A percentile compares a stretch with the other conserved stretches of the same genome.
Conservation (phyloP, 2,797 vertebrate species). For the Cephalopachus bancanus region DNA sequence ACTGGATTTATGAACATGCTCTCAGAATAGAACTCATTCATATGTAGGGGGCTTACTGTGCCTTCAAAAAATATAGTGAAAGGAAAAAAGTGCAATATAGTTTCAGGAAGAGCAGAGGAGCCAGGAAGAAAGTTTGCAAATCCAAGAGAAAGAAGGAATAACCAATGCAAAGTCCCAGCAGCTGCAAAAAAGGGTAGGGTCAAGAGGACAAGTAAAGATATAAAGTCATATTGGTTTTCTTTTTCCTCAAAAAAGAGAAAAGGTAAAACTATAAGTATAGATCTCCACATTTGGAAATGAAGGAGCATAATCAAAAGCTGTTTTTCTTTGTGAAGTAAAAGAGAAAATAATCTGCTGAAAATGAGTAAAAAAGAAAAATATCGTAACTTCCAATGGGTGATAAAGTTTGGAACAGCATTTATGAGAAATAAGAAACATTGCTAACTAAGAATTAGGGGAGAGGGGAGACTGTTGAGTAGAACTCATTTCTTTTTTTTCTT, state of each 20-base stretch:
- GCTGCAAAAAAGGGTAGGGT: neutral
- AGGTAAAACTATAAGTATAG: neutral
- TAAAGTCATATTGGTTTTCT: neutral
- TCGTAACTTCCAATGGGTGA: neutral
- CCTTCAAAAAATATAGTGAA: neutral
- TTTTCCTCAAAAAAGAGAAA: neutral
- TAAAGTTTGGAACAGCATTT: neutral
- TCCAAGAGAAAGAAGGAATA: neutral
- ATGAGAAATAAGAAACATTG: neutral
- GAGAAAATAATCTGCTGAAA: neutral
- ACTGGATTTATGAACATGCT: no score
- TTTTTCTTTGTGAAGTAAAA: neutral
- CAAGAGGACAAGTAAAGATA: no score
- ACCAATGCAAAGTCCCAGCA: neutral
- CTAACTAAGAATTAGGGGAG: neutral
- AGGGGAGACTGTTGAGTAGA: no score
- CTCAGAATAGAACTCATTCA: no score
- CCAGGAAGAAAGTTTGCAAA: neutral
- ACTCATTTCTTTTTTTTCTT: no score
- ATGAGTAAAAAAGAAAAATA: neutral
- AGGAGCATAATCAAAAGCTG: neutral
- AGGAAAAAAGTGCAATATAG: neutral
- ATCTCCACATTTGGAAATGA: neutral
- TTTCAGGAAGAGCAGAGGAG: neutral
- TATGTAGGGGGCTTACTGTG: no score